A percentile compares a stretch with the other conserved stretches of the same genome.
phyloP scores from a whole-genome alignment of 2,888 invertebrate genomes.

The Phalangium opilio region DNA sequence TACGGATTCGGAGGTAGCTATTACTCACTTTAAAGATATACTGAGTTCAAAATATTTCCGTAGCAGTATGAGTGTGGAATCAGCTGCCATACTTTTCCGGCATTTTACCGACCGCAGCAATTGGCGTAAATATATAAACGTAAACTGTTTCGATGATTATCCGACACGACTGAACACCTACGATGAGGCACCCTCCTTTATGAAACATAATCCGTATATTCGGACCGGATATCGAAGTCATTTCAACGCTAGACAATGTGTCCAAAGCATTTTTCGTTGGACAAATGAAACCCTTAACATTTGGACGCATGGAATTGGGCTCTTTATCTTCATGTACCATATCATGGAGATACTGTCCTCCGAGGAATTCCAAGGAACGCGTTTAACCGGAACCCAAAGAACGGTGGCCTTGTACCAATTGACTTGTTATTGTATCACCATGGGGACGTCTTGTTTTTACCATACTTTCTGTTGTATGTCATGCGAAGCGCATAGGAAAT shows the following conservation, averaged over 20 bases:
- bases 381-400: not conserved
- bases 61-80: no score
- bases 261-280: constrained; percentile 81
- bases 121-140: no score
- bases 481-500: no score
- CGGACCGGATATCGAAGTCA: constrained; percentile 68
- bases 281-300: constrained; percentile 95
- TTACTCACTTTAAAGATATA: no score
- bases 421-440: not conserved
- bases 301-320: constrained; percentile 69
- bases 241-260: constrained; percentile 61
- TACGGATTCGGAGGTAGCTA: no score
- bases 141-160: no score
- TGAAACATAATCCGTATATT: constrained; percentile 75
- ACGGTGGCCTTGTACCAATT: not conserved
- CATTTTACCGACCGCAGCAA: no score
- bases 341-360: not conserved
- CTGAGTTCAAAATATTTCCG: no score
- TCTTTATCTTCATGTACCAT: constrained; percentile 21
- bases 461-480: not conserved
- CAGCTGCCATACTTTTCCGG: no score
- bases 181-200: constrained; percentile 29
- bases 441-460: not conserved
- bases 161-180: not conserved
- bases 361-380: not conserved